Percentiles rank a stretch among this genome's conserved stretches.
These are phyloP conservation scores for Amphiura filiformis DNA, from an alignment of 35 echinoderm and acorn worm genomes.

Conservation along the genomic window DNA sequence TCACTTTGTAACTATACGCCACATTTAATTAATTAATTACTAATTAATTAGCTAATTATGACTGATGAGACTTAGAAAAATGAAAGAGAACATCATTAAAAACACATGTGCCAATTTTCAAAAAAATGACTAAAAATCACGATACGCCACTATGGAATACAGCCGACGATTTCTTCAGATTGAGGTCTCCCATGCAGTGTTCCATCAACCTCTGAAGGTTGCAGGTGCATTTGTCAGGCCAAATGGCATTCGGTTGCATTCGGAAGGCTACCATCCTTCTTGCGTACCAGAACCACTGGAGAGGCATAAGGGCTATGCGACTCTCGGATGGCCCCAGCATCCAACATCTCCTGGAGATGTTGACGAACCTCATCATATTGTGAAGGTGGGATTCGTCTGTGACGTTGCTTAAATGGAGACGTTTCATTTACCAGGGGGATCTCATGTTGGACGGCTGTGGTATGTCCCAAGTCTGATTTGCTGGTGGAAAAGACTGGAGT, in stretches of 20 bases:
- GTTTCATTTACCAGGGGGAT: slow-evolving; percentile 41
- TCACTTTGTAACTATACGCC: no score
- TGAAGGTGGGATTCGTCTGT: slow-evolving; percentile 44
- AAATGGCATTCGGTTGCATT: slow-evolving; percentile 29
- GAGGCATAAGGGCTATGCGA: slow-evolving; percentile 28
- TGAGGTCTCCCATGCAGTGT: neutral
- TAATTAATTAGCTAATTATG: no score
- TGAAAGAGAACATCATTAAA: no score
- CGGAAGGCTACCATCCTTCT: slow-evolving; percentile 48
- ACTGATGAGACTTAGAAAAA: no score
- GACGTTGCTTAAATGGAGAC: slow-evolving; percentile 24
- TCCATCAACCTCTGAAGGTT: neutral
- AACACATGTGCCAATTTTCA: no score
- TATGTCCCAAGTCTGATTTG: slow-evolving; percentile 2
- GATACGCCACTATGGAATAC: no score
- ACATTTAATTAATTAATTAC: no score
- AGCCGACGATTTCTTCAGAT: neutral
- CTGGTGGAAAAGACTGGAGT: slow-evolving; percentile 5
- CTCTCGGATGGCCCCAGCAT: slow-evolving; percentile 31
- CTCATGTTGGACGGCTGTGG: slow-evolving; percentile 19
- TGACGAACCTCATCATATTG: slow-evolving; percentile 48
- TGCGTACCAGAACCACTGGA: slow-evolving; percentile 47
- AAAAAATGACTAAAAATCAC: no score
- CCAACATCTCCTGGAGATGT: slow-evolving; percentile 44
- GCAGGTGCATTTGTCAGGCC: slow-evolving; percentile 12